phyloP scores from a whole-genome alignment of 2,113 vertebrate genomes.

The Lepidothrix coronata region DNA sequence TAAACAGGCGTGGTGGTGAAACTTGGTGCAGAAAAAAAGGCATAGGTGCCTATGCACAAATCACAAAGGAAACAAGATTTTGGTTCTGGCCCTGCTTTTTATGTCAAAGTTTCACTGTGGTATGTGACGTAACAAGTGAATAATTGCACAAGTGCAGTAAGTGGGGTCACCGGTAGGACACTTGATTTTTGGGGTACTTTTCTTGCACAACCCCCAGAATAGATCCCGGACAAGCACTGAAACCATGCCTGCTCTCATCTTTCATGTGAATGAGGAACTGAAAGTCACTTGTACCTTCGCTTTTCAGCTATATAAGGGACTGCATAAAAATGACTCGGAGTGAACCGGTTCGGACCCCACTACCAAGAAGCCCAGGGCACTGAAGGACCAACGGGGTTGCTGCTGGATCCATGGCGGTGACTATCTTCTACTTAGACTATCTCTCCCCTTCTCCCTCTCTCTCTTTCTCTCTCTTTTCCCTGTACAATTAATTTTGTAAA shows the following conservation, averaged over 20 bases:
- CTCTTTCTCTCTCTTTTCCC: neutral
- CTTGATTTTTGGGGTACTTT: neutral
- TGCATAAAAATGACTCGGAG: neutral
- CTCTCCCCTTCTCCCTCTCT: neutral
- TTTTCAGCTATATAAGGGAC: neutral
- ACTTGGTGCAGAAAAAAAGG: neutral
- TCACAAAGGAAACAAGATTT: neutral
- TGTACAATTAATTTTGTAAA: neutral
- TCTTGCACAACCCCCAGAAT: neutral
- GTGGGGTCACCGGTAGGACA: neutral
- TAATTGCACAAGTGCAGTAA: neutral
- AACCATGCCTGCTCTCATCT: neutral
- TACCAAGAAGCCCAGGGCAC: neutral
- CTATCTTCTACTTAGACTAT: neutral
- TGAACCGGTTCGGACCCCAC: neutral
- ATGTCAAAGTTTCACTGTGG: neutral
- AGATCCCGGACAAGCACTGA: accelerated
- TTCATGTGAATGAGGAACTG: neutral
- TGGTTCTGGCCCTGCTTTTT: neutral
- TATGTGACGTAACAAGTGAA: neutral
- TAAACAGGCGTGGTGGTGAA: neutral
- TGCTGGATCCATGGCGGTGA: neutral
- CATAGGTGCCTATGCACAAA: neutral
- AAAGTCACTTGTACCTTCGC: neutral
- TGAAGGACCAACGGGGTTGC: neutral